Base-by-base conservation (phyloP, 2,888 invertebrate genomes). In the Micropterix aruncella region DNA sequence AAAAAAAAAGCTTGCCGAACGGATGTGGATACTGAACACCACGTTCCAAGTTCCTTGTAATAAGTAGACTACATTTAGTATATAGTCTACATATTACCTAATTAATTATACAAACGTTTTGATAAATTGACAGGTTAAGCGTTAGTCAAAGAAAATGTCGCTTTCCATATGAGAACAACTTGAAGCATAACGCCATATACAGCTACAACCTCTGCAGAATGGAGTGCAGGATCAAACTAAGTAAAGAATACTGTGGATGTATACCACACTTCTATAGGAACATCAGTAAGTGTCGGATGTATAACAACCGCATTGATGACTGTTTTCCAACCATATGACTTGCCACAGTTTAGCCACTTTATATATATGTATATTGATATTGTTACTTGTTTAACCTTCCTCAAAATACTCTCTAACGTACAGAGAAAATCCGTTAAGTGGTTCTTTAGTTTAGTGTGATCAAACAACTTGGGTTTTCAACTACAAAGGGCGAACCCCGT, bases 261-360 rank as follows among this genome's bases (percentile, higher is more conserved):
- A 65, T 80, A 27, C 87, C 87, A 0, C 80, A 83, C 58, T 86
- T 86, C 55, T 84, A 83, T 51, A 73, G 80, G 48, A 74, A 66
- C 46, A 67, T 70, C 47, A 73, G 84, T 82, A 58, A 62, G 62
- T 45, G 1, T 19, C n/a, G n/a, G n/a, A n/a, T n/a, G n/a, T n/a
- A n/a, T n/a, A n/a, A n/a, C n/a, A n/a, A n/a, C n/a, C n/a, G n/a
- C n/a, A n/a, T n/a, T n/a, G n/a, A n/a, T n/a, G n/a, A n/a, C n/a
- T n/a, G n/a, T n/a, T n/a, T n/a, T n/a, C n/a, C n/a, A n/a, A n/a
- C 18, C 16, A 27, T 36, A 15, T 36, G 2, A 39, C 18, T n/a
- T 38, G 5, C 15, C 5, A 38, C 9, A 38, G 5, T 38, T n/a
- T 5, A 5, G 15, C 15, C 5, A 38, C 9, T n/a, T 38, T 15